Conservation (phyloP, 2,888 invertebrate species). For the Himalopsyche kuldschensis region DNA sequence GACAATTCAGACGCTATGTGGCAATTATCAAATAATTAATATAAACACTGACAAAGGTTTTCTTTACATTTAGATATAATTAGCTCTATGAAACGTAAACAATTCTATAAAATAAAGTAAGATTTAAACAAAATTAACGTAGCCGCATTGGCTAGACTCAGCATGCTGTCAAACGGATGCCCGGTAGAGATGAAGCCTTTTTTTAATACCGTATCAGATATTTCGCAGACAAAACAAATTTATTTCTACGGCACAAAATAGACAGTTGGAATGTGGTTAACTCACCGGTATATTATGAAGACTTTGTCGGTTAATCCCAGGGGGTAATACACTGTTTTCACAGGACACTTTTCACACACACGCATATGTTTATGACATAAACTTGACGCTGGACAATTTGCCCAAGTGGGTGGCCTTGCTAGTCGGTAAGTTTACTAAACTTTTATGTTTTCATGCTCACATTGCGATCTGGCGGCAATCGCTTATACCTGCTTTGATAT, state of each 20-base stretch:
- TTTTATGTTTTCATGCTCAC: conserved; percentile 3
- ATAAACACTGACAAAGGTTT: neutral
- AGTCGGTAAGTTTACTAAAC: conserved; percentile 24
- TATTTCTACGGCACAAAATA: neutral
- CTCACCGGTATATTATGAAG: conserved; percentile 15
- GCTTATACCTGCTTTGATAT: neutral
- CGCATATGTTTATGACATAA: conserved; percentile 38
- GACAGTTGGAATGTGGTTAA: neutral
- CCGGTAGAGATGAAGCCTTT: conserved; percentile 28
- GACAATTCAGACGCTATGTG: neutral
- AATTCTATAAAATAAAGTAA: neutral
- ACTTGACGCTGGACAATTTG: conserved; percentile 24
- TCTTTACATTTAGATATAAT: neutral
- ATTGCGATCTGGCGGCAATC: conserved; percentile 10
- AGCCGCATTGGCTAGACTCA: neutral
- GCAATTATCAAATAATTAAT: neutral
- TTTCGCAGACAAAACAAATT: conserved; percentile 14
- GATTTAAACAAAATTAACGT: neutral
- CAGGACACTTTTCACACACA: conserved; percentile 22
- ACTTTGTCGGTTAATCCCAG: conserved; percentile 12
- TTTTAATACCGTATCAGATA: conserved; percentile 10
- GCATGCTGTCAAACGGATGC: conserved; percentile 31
- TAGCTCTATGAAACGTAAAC: neutral
- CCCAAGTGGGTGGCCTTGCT: conserved; percentile 24
- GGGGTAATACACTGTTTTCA: conserved; percentile 16